phyloP scores from a whole-genome alignment of 2,113 vertebrate species.

The Cebidichthys violaceus region DNA sequence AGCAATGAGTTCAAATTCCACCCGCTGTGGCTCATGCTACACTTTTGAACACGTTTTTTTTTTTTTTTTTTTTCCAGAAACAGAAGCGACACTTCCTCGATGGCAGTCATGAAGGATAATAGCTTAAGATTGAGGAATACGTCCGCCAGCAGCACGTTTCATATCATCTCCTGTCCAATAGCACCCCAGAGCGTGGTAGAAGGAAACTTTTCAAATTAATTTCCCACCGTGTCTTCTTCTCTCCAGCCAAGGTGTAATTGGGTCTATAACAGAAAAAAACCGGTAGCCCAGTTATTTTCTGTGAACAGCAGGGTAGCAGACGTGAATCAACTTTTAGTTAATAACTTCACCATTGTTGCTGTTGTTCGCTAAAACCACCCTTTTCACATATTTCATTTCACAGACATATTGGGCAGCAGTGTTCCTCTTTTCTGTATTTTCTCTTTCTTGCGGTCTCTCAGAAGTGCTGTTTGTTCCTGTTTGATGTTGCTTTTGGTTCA shows the following conservation, averaged over 20 bases:
- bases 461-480: background rate
- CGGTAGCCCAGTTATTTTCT: background rate
- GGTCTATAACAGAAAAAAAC: conserved; percentile 3
- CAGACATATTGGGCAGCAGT: background rate
- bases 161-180: conserved; percentile 20
- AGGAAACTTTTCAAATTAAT: conserved; percentile 19
- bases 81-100: background rate
- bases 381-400: conserved; percentile 10
- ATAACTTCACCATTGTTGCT: conserved; percentile 19
- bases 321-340: conserved; percentile 6
- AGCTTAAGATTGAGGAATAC: background rate
- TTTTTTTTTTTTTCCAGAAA: background rate
- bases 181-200: background rate
- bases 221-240: background rate
- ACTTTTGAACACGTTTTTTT: background rate
- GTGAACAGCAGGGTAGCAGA: conserved; percentile 15
- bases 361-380: background rate
- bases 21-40: background rate
- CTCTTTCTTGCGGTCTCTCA: background rate
- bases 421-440: background rate
- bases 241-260: conserved; percentile 22
- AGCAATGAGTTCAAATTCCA: background rate
- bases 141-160: background rate
- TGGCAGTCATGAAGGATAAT: conserved; percentile 22
- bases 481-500: conserved; percentile 3